phyloP scores from a whole-genome alignment of 2,888 invertebrate species.

The Spodoptera exigua region DNA sequence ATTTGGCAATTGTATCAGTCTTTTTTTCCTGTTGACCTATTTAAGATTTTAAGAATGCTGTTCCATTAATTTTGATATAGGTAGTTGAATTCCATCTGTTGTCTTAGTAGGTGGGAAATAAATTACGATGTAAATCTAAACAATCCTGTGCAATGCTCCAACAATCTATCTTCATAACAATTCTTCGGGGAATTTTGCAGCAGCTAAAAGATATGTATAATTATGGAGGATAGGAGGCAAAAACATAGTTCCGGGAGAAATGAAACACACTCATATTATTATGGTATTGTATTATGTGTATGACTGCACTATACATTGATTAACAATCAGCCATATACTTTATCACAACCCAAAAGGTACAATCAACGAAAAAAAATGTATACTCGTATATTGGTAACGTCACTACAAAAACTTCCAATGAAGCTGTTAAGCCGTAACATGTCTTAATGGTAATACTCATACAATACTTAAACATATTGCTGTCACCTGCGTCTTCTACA shows the following conservation, averaged over 20 bases:
- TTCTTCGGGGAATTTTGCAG: no score
- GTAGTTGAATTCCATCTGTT: no score
- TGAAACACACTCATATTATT: conserved; percentile 56
- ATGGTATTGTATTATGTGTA: conserved; percentile 61
- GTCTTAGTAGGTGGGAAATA: no score
- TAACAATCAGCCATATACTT: conserved; percentile 78
- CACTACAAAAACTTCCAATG: conserved; percentile 62
- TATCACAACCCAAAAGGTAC: conserved; percentile 80
- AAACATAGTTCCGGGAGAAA: conserved; percentile 32
- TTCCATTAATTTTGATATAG: no score
- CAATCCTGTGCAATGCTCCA: no score
- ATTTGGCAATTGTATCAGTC: no score
- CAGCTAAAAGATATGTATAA: no score
- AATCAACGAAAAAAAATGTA: conserved; percentile 52
- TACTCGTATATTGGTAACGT: conserved; percentile 31
- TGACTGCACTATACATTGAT: conserved; percentile 73
- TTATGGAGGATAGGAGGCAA: neutral
- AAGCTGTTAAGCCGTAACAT: conserved; percentile 64
- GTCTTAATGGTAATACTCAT: conserved; percentile 57
- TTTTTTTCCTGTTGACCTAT: no score
- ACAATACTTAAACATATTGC: conserved; percentile 54
- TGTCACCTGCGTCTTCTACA: conserved; percentile 66
- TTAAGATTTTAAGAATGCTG: no score
- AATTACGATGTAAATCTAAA: no score
- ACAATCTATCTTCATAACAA: no score